These are phyloP conservation scores for Pogonocichla stellata DNA, from an alignment of 2,113 vertebrate species.

Conservation along the genomic window DNA sequence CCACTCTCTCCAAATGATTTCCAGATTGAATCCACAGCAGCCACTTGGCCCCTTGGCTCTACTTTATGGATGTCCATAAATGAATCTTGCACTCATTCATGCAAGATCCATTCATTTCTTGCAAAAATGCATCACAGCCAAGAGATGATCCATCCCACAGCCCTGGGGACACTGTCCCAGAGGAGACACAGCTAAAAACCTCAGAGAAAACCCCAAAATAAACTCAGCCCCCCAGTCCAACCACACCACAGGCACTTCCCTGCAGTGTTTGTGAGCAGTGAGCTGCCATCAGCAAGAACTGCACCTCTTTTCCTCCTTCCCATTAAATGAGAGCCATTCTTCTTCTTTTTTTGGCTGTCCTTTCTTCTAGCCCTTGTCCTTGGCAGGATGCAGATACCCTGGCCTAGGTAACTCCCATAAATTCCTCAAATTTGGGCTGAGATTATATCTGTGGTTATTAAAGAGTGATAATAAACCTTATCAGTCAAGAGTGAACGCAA, in stretches of 20 bases:
- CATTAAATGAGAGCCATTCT: neutral
- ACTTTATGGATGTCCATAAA: neutral
- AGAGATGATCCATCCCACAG: neutral
- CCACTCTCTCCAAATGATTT: neutral
- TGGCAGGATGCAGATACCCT: neutral
- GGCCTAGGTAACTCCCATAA: neutral
- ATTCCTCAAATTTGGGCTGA: neutral
- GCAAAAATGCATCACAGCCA: neutral
- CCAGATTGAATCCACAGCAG: neutral
- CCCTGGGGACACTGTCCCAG: neutral
- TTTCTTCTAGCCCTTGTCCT: neutral
- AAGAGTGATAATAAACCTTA: slow-evolving; percentile 46
- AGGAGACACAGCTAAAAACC: neutral
- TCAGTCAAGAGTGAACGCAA: slow-evolving; percentile 3
- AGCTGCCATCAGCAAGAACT: neutral
- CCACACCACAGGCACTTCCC: neutral
- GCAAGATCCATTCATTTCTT: too few species aligned
- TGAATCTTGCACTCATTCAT: too few species aligned
- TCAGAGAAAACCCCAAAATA: neutral
- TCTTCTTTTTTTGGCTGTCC: neutral
- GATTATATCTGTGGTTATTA: slow-evolving; percentile 37
- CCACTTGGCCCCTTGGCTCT: neutral
- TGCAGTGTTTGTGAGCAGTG: fast-evolving
- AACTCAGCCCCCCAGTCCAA: neutral
- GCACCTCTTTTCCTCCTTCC: neutral